Conservation (phyloP, 1,140 invertebrate genomes). For the Drosophila lacertosa region DNA sequence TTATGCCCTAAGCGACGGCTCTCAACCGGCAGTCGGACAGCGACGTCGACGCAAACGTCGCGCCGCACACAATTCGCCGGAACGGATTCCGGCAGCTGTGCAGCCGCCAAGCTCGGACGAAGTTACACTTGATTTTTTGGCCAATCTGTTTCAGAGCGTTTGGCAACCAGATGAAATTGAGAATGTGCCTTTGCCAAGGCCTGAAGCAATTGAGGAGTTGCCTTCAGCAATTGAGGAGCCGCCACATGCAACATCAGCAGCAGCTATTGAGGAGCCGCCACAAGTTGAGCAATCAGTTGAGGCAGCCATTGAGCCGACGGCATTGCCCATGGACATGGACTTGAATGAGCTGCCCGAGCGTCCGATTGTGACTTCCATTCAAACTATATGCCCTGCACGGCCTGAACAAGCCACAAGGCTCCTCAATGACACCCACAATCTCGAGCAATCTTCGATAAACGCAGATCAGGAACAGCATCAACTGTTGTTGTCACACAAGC, state of each 20-base stretch:
- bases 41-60: neutral
- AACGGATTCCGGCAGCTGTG: neutral
- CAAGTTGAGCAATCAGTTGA: neutral
- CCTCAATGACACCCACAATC: neutral
- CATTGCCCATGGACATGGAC: neutral
- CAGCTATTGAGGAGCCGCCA: neutral
- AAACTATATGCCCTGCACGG: neutral
- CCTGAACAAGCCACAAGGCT: no score
- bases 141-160: conserved; percentile 30
- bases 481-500: neutral
- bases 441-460: neutral
- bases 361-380: conserved; percentile 28
- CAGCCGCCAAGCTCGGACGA: conserved; percentile 18
- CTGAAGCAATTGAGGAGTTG: no score
- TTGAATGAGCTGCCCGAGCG: conserved; percentile 8
- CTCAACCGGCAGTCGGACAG: neutral
- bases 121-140: conserved; percentile 31
- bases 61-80: no score
- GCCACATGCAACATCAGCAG: neutral
- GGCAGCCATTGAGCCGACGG: neutral
- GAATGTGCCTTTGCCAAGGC: neutral
- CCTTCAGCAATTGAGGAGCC: neutral
- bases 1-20: neutral
- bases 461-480: neutral
- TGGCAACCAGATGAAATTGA: neutral